These are phyloP conservation scores for Sebastes glaucus DNA, from an alignment of 2,797 vertebrate genomes.

Conservation along the genomic window DNA sequence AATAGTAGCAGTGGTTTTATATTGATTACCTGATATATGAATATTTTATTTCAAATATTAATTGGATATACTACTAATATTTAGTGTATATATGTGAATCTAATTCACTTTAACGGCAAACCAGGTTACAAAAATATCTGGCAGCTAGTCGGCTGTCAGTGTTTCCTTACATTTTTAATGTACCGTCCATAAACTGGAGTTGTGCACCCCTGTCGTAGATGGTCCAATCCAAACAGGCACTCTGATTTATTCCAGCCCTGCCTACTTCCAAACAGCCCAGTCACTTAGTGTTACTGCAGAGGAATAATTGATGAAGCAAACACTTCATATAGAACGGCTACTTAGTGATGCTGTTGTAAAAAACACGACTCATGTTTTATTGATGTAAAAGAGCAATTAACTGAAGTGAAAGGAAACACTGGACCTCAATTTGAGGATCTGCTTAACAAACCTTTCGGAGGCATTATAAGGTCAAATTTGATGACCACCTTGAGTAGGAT, in stretches of 20 bases:
- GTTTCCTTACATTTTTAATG: neutral
- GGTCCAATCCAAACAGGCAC: conserved; percentile 28
- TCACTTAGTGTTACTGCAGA: conserved; percentile 36
- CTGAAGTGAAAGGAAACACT: conserved; percentile 26
- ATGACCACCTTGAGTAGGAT: conserved; percentile 7
- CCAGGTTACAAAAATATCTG: neutral
- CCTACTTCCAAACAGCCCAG: conserved; percentile 48
- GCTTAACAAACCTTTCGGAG: conserved; percentile 15
- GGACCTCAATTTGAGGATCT: conserved; percentile 10
- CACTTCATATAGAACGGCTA: conserved; percentile 76
- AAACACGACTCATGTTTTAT: conserved; percentile 24
- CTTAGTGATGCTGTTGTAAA: conserved; percentile 50
- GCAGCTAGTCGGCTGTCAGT: neutral
- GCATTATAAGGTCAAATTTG: neutral
- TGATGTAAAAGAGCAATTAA: conserved; percentile 30
- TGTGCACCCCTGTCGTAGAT: conserved; percentile 54
- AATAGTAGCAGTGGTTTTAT: neutral
- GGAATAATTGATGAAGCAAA: conserved; percentile 59
- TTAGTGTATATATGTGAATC: neutral
- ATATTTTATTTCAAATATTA: neutral
- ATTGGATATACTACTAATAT: neutral
- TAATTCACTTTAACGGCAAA: neutral
- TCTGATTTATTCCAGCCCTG: conserved; percentile 32
- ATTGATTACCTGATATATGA: neutral
- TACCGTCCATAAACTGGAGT: conserved; percentile 45